Base-by-base conservation (phyloP, 2,797 vertebrate species). In the Gephyroberyx darwinii region DNA sequence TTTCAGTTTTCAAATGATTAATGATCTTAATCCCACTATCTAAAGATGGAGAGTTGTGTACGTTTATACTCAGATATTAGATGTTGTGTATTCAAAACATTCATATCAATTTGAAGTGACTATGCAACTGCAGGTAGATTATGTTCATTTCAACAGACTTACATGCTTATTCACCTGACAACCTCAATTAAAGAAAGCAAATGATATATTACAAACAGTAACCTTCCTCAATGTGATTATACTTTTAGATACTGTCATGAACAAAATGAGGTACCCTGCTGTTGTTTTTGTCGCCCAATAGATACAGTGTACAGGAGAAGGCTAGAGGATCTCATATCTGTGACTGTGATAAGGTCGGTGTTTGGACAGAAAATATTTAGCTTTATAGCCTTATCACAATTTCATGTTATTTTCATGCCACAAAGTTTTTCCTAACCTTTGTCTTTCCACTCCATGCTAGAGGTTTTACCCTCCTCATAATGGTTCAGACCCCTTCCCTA, bases 1-100 rank as follows among this genome's bases (percentile, higher is more conserved):
- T 54, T 75, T 65, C 17, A 43, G 45, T 35, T 43, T 58, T 47
- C 47, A 31, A 54, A 73, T 84, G 13, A 71, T 69, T 47, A 4
- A 5, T 19, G 3, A 20, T 26, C 51, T 51, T 35, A 63, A 69
- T 70, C 65, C 30, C 5, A 6, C 30, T 33, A 5, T 52, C 13
- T 6, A 22, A n/a, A 39, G 9, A 37, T 58, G 30, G 35, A 39
- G 35, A 37, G 17, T 5, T 39, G n/a, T 12, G 14, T 43, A 43
- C 14, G 9, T 12, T 30, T 19, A 51, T 8, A 53, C 10, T 5
- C 56, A 39, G 33, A 58, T 2, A 53, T 22, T 53, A 13, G 51
- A 20, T 12, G 9, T 26, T 22, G 22, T 53, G 51, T 53, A 53
- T 53, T 53, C 20, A 3, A 4, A 13, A 12, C 2, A 53, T 50